Evolutionary conservation across 2,888 invertebrate species (phyloP).

Genomic region (Sphecodes monilicornis): DNA sequence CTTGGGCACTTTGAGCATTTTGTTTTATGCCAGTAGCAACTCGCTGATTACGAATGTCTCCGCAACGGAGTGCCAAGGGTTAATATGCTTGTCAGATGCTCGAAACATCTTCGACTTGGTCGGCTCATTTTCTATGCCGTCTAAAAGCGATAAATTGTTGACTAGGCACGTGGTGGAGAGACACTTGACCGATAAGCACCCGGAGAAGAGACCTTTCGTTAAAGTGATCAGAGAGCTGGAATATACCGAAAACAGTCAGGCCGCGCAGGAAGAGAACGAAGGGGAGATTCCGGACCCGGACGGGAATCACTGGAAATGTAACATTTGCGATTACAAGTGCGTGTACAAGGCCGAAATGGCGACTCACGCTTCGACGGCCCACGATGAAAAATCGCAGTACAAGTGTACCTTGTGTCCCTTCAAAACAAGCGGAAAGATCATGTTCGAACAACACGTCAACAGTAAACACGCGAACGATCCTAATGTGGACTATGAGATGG

Average conservation of each 20-base stretch:
- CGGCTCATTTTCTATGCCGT: constrained; percentile 61
- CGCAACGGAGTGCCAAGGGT: neutral
- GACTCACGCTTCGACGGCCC: constrained; percentile 87
- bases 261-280: constrained; percentile 77
- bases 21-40: no score
- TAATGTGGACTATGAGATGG: constrained; percentile 77
- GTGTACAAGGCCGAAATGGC: constrained; percentile 87
- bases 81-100: constrained; percentile 66
- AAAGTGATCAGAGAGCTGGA: constrained; percentile 85
- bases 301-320: constrained; percentile 89
- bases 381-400: constrained; percentile 89
- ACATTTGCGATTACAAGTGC: constrained; percentile 88
- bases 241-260: constrained; percentile 73
- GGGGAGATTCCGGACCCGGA: constrained; percentile 81
- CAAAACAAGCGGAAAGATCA: constrained; percentile 85
- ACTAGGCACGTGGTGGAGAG: constrained; percentile 87
- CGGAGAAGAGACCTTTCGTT: constrained; percentile 85
- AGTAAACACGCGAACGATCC: constrained; percentile 86
- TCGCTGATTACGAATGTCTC: neutral
- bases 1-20: no score
- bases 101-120: neutral
- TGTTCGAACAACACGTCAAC: constrained; percentile 87
- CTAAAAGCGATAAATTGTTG: constrained; percentile 73
- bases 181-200: constrained; percentile 88
- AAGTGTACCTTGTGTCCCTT: constrained; percentile 90